phyloP scores from a whole-genome alignment of 2,113 vertebrate species.

The Triplophysa rosa region DNA sequence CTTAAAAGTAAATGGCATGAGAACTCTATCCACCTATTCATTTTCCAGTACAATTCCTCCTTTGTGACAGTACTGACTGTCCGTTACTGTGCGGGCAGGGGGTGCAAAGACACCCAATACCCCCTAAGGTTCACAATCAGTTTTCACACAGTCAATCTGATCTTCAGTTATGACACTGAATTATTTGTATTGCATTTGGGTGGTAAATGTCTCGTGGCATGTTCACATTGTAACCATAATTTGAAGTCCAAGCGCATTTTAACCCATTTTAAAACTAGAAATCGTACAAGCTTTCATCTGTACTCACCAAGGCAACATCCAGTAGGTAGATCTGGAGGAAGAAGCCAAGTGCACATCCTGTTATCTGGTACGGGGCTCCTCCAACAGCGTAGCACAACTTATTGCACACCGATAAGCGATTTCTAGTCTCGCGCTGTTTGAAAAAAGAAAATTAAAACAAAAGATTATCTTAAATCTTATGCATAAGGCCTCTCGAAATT shows the following conservation, averaged over 20 bases:
- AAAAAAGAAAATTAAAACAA: background rate
- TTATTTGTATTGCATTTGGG: background rate
- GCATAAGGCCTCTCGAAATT: background rate
- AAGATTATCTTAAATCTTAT: background rate
- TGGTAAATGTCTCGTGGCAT: background rate
- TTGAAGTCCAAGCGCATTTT: too few species aligned
- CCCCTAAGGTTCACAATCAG: constrained; percentile 30
- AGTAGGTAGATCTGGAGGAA: constrained; percentile 95
- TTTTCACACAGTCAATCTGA: constrained; percentile 1
- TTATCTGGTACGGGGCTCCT: constrained; percentile 95
- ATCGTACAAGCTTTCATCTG: background rate
- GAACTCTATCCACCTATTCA: constrained; percentile 47
- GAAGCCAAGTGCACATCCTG: constrained; percentile 92
- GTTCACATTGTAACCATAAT: background rate
- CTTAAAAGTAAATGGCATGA: constrained; percentile 35
- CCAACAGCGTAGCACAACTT: constrained; percentile 94
- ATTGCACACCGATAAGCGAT: constrained; percentile 83
- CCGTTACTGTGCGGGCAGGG: constrained; percentile 14
- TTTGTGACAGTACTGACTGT: constrained; percentile 42
- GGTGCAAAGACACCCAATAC: constrained; percentile 14
- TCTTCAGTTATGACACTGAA: background rate
- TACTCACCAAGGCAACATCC: constrained; percentile 89
- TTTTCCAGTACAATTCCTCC: constrained; percentile 53
- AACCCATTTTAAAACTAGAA: too few species aligned
- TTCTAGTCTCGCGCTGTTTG: constrained; percentile 61